phyloP scores from a whole-genome alignment of 2,888 invertebrate genomes.

The Maniola hyperantus region DNA sequence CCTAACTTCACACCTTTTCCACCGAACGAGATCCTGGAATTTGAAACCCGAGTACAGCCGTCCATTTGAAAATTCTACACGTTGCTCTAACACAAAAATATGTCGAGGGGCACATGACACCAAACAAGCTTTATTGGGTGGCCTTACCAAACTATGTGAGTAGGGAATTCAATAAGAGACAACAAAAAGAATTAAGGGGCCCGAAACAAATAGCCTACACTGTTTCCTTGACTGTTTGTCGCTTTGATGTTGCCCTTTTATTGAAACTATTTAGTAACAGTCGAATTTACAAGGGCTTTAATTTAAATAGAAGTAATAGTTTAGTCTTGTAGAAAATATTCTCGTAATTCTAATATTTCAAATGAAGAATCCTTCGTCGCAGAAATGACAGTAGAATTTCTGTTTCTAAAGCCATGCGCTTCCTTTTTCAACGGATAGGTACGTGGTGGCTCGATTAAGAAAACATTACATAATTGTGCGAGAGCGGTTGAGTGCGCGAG shows the following conservation, averaged over 20 bases:
- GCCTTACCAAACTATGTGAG: slow-evolving; percentile 72
- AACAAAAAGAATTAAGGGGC: slow-evolving; percentile 70
- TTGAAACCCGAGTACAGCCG: slow-evolving; percentile 61
- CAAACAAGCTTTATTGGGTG: slow-evolving; percentile 78
- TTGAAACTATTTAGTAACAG: slow-evolving; percentile 21
- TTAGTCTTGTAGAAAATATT: neutral
- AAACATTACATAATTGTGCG: slow-evolving; percentile 80
- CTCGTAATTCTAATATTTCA: neutral
- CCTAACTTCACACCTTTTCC: slow-evolving; percentile 74
- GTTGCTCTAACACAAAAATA: slow-evolving; percentile 68
- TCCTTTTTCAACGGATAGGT: slow-evolving; percentile 65
- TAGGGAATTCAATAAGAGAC: slow-evolving; percentile 77
- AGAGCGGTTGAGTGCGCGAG: slow-evolving; percentile 72
- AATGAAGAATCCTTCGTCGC: neutral
- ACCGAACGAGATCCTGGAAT: slow-evolving; percentile 65
- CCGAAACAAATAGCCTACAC: slow-evolving; percentile 57
- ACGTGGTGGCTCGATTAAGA: slow-evolving; percentile 73
- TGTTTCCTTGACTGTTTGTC: slow-evolving; percentile 54
- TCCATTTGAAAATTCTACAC: slow-evolving; percentile 73
- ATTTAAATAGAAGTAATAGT: neutral
- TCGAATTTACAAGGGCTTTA: neutral
- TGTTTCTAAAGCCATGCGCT: slow-evolving; percentile 31
- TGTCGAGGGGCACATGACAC: slow-evolving; percentile 64
- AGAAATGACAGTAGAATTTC: slow-evolving; percentile 6
- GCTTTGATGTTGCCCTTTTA: slow-evolving; percentile 50